Base-by-base conservation (phyloP, 2,888 invertebrate genomes). In the Meliscaeva auricollis region DNA sequence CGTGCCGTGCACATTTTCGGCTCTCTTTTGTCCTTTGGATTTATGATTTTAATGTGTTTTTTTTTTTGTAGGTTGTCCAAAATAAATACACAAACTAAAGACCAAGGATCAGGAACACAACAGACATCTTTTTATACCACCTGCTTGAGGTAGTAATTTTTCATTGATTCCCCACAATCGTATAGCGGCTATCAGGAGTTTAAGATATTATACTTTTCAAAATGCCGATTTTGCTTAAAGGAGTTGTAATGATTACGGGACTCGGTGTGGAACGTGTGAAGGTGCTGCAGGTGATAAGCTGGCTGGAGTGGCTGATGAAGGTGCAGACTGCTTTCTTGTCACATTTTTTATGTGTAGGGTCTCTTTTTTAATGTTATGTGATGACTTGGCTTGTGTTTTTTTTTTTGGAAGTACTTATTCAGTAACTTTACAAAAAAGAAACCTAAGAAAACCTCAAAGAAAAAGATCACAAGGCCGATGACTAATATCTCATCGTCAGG, bases 81-180 rank as follows among this genome's bases (percentile, higher is more conserved):
- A 72, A 48, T 60, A 41, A 54, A 60, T 26, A 66, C 15, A 54
- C 75, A 72, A 35, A 56, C 44, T 26, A 8, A 41, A 46, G 46
- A 46, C 46, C 54, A 26, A 54, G 11, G 15, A 7, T 8, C 58
- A n/a, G 22, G n/a, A 7, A n/a, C 69, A 9, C 38, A 64, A 4
- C 41, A 46, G 15, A 15, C 15, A 54, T 68, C 32, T 41, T 72
- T 35, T 13, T 30, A 9, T 9, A 64, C 48, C 85, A 85, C 81
- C 85, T 85, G 85, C 85, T 50, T 56, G 17, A 17, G 50, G 72
- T 38, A 54, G 81, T 48, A 85, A 81, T 85, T 76, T 81, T 77
- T 85, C 73, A 77, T 77, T 76, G 60, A 68, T 52, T 79, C 70
- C 13, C 62, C 26, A 26, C 26, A 50, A 73, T 69, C 20, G 64